Evolutionary conservation across 2,888 invertebrate genomes (phyloP).

Genomic region (Drosophila limbata): DNA sequence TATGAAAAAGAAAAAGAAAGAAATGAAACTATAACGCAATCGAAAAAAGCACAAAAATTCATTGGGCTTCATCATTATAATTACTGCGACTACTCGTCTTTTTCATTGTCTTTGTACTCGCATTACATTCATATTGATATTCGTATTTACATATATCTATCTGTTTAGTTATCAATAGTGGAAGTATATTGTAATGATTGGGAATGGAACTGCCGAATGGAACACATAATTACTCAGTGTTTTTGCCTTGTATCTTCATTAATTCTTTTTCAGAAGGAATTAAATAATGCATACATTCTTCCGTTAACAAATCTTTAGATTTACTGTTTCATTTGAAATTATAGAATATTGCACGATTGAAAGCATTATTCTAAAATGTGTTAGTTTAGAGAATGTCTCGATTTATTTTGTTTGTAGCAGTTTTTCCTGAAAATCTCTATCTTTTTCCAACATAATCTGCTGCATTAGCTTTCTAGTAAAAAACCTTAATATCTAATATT

Average conservation of each 20-base stretch:
- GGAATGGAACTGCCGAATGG: neutral
- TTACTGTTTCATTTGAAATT: too few species aligned
- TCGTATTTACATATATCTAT: constrained; percentile 4
- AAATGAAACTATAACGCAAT: constrained; percentile 33
- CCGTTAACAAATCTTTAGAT: too few species aligned
- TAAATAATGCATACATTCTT: too few species aligned
- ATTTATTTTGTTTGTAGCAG: too few species aligned
- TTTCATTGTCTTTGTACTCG: constrained; percentile 23
- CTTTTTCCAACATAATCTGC: too few species aligned
- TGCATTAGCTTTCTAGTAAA: too few species aligned
- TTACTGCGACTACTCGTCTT: constrained; percentile 14
- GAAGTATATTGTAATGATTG: neutral
- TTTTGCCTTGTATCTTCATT: neutral
- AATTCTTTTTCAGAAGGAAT: too few species aligned
- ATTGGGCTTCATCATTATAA: constrained; percentile 8
- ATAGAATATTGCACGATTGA: too few species aligned
- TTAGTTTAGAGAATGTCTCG: too few species aligned
- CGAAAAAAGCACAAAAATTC: constrained; percentile 12
- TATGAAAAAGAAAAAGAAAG: neutral
- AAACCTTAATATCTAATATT: too few species aligned
- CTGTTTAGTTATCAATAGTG: neutral
- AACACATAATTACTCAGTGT: neutral
- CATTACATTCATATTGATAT: neutral
- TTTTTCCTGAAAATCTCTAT: too few species aligned
- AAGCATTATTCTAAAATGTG: too few species aligned